phyloP scores from a whole-genome alignment of 1,140 invertebrate genomes.

The Theocolax elegans region DNA sequence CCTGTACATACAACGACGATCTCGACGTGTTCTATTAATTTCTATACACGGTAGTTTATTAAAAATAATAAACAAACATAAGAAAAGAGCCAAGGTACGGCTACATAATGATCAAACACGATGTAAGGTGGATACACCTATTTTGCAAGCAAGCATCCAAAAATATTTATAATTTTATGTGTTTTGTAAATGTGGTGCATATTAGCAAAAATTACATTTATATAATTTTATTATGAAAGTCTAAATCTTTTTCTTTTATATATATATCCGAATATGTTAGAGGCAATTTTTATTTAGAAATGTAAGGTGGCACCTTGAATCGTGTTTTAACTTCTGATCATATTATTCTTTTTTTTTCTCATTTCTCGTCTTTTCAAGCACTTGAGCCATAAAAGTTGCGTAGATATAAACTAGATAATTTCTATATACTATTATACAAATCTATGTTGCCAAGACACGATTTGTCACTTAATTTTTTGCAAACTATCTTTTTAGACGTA shows the following conservation, averaged over 20 bases:
- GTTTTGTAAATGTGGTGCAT: background rate
- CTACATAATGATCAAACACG: background rate
- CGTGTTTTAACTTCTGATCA: background rate
- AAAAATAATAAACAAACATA: slow-evolving; percentile 1
- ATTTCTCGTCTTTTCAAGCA: slow-evolving; percentile 5
- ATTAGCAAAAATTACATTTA: background rate
- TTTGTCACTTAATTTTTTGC: slow-evolving; percentile 26
- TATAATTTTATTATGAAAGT: no score
- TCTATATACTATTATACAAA: slow-evolving; percentile 39
- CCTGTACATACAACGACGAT: slow-evolving; percentile 17
- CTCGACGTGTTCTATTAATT: background rate
- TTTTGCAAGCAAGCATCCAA: slow-evolving; percentile 6
- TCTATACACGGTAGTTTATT: slow-evolving; percentile 1
- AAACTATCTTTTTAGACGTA: slow-evolving; percentile 24
- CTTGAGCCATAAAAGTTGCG: slow-evolving; percentile 10
- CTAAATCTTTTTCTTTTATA: background rate
- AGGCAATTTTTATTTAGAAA: background rate
- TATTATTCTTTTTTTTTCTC: background rate
- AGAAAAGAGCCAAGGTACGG: background rate
- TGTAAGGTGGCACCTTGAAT: background rate
- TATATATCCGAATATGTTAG: background rate
- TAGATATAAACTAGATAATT: slow-evolving; percentile 23
- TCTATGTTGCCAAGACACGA: slow-evolving; percentile 15
- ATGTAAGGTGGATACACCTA: background rate
- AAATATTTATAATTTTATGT: background rate